These are phyloP conservation scores for Tringa solitaria DNA, from an alignment of 2,113 vertebrate species.

Conservation along the genomic window DNA sequence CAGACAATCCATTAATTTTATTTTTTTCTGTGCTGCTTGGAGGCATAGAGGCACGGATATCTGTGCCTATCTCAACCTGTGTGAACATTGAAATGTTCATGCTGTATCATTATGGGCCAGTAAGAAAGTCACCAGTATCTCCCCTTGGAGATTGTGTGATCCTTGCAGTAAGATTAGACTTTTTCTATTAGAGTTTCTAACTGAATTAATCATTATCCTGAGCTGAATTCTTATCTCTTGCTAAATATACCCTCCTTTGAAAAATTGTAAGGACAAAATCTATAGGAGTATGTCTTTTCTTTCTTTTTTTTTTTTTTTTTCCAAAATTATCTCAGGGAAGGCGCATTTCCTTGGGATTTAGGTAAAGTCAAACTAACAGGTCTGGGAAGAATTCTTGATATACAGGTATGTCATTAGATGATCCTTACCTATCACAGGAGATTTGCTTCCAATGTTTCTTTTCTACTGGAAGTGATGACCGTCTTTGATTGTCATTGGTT, in stretches of 20 bases:
- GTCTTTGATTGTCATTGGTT: neutral
- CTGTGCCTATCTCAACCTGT: neutral
- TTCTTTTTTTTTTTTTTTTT: neutral
- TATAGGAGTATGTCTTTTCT: neutral
- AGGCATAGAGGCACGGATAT: neutral
- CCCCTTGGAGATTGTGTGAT: neutral
- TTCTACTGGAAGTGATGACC: neutral
- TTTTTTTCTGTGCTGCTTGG: neutral
- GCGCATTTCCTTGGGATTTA: neutral
- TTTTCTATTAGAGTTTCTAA: neutral
- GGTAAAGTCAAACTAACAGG: neutral
- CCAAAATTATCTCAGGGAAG: neutral
- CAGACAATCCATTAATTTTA: neutral
- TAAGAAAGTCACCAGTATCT: neutral
- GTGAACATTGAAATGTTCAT: neutral
- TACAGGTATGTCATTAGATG: neutral
- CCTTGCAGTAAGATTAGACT: neutral
- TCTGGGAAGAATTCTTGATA: neutral
- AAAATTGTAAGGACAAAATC: neutral
- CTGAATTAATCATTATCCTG: neutral
- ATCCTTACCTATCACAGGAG: neutral
- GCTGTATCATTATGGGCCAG: rapidly evolving
- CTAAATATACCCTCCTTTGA: neutral
- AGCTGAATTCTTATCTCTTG: neutral
- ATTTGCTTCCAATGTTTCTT: neutral